Conservation (phyloP, 2,888 invertebrate genomes). For the Anaspis maculata region DNA sequence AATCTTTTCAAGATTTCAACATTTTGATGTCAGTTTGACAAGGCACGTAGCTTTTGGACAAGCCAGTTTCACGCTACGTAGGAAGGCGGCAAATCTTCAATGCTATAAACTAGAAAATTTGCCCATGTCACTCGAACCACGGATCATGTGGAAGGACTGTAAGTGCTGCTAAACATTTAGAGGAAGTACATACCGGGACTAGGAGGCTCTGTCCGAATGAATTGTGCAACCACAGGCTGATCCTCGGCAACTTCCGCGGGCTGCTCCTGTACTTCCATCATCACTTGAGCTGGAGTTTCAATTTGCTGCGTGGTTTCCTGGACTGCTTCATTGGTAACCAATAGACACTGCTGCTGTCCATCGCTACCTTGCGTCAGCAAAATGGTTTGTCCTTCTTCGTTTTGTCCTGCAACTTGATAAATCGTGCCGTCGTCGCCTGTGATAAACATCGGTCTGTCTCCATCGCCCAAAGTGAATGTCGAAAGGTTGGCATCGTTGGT, state of each 20-base stretch:
- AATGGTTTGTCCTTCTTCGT: constrained; percentile 68
- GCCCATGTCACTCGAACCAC: too few species aligned
- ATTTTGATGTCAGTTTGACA: too few species aligned
- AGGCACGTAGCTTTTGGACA: too few species aligned
- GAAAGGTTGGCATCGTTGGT: constrained; percentile 11
- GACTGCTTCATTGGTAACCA: constrained; percentile 55
- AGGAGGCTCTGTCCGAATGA: constrained; percentile 75
- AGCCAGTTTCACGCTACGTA: too few species aligned
- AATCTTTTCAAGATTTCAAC: too few species aligned
- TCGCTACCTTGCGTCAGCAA: constrained; percentile 58
- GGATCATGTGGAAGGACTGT: too few species aligned
- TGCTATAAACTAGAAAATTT: too few species aligned
- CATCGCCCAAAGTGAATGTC: constrained; percentile 25
- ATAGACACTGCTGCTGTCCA: constrained; percentile 64
- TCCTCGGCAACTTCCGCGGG: constrained; percentile 32
- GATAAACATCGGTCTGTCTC: constrained; percentile 62
- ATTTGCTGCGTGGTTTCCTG: constrained; percentile 40
- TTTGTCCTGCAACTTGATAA: constrained; percentile 65
- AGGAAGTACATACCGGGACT: too few species aligned
- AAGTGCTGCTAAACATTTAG: too few species aligned
- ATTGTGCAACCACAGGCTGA: constrained; percentile 65
- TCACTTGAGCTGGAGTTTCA: constrained; percentile 2
- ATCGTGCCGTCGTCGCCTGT: constrained; percentile 78
- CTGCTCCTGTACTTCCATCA: constrained; percentile 8
- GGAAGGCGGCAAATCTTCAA: too few species aligned